Percentiles rank a stretch among this genome's conserved stretches.
These are phyloP conservation scores for Carassius gibelio DNA, from an alignment of 2,113 vertebrate genomes.

Conservation along the genomic window DNA sequence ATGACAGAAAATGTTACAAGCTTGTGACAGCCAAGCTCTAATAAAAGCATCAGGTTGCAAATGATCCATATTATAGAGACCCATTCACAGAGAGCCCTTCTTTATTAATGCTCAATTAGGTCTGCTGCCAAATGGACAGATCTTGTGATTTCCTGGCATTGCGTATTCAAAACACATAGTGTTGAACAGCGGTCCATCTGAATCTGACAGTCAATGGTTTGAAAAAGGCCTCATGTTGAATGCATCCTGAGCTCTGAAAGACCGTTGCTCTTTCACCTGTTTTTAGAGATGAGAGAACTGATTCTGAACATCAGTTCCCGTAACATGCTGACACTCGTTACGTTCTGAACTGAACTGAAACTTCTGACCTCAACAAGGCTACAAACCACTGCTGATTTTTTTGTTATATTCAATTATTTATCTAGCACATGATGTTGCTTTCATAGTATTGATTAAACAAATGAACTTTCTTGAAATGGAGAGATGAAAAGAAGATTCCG, in stretches of 20 bases:
- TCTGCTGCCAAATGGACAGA: background rate
- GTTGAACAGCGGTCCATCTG: background rate
- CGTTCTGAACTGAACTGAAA: background rate
- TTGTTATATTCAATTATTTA: no score
- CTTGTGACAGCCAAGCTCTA: constrained; percentile 13
- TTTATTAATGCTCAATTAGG: background rate
- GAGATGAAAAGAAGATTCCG: no score
- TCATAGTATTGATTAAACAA: no score
- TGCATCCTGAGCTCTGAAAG: background rate
- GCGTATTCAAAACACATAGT: background rate
- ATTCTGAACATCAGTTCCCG: constrained; percentile 1
- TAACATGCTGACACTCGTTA: constrained; percentile 9
- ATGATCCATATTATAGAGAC: background rate
- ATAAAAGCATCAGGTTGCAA: constrained; percentile 12
- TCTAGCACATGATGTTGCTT: no score
- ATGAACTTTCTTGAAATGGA: no score
- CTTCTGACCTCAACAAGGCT: background rate
- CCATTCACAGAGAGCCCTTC: background rate
- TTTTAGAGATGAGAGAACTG: background rate
- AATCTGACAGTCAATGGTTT: background rate
- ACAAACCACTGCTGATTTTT: no score
- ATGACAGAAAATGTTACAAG: constrained; percentile 20
- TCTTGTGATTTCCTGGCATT: background rate
- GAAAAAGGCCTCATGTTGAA: background rate
- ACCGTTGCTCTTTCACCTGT: background rate